Base-by-base conservation (phyloP, 2,797 vertebrate genomes). In the Cetoscarus ocellatus region DNA sequence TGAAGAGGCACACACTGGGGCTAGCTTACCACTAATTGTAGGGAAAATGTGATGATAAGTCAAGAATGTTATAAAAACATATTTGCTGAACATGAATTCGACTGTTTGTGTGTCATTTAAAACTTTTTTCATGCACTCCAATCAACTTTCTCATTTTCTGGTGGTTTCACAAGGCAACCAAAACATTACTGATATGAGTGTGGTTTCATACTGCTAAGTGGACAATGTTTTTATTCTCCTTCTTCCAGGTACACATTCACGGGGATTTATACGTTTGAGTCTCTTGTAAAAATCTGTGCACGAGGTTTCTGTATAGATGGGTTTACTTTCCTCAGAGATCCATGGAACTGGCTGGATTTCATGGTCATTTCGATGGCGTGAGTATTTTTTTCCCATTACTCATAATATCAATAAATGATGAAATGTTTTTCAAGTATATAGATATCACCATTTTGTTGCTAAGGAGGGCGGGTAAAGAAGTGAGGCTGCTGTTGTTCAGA, bases 301-400 rank as follows among this genome's bases (percentile, higher is more conserved):
- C 95, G 98, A 92, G 98, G 98, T 80, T 99, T 99, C 96, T 99
- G 97, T 94, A 99, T 99, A 97, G 97, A 99, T 38, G 94, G 95
- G 48, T 99, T 99, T 90, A 99, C 98, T 77, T 99, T 99, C 94
- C 96, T 99, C 38, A 93, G 98, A 71, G 98, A 99, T 48, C 96
- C 98, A 10, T 99, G 98, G 98, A 99, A 99, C 95, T 99, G 98
- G 98, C 92, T 99, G 91, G 98, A 99, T 90, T 99, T 99, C 95
- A 99, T 98, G 75, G 98, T 99, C 80, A 99, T 99, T 94, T 98
- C 97, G 82, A 99, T 99, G 98, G 98, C 98, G 98, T 99, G 95
- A 98, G 98, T 99, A 88, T 89, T 4, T 15, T 62, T 49, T 27
- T 27, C 27, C 63, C 79, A 10, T 55, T 3, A 45, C 35, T 49